Base-by-base conservation (phyloP, 2,113 vertebrate species). In the Stercorarius parasiticus region DNA sequence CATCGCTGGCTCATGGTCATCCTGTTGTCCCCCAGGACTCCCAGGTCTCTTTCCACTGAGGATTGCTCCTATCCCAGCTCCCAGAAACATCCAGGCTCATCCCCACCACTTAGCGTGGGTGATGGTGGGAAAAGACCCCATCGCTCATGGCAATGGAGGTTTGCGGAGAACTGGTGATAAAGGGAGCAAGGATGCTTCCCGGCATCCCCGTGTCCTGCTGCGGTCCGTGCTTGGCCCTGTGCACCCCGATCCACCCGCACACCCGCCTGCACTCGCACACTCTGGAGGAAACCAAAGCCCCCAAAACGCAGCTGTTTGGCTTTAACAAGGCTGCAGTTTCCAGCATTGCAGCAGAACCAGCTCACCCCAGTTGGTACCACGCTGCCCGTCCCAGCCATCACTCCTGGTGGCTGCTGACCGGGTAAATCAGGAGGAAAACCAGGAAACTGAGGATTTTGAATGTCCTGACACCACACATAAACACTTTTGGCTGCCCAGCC, bases 301-400 rank as follows among this genome's bases (percentile, higher is more conserved):
- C 17, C 2, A 45, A 42, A 67, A 59, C 3, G 19, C 29, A 8
- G 23, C 10, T 1, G 15, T 59, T 78, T 50, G 62, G 62, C 52
- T 86, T 42, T 42, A 49, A 42, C 11, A 19, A 29, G 14, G 70
- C 42, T 56, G 42, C n/a, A 6, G 6, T 32, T 73, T 62, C 38
- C 6, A 3, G 56, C 2, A 1, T 15, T 5, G 13, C 23, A 16
- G 55, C 67, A 55, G 70, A 38, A 11, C 32, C 67, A 15, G 70
- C 9, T 29, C 58, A 21, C 17, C 49, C 34, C 2, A 4, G 50
- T 11, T 14, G 52, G 47, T 38, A 21, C 50, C 52, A 6, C 27
- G 1, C 52, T n/a, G 50, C 62, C 36, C 3, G 0, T 17, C n/a
- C 50, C 34, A 1, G 4, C 50, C 71, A 15, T 19, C 2, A 3